Evolutionary conservation across 1,140 invertebrate species (phyloP), one percentile per base, ranked within the genome.

Genomic region (Aphis craccivora): DNA sequence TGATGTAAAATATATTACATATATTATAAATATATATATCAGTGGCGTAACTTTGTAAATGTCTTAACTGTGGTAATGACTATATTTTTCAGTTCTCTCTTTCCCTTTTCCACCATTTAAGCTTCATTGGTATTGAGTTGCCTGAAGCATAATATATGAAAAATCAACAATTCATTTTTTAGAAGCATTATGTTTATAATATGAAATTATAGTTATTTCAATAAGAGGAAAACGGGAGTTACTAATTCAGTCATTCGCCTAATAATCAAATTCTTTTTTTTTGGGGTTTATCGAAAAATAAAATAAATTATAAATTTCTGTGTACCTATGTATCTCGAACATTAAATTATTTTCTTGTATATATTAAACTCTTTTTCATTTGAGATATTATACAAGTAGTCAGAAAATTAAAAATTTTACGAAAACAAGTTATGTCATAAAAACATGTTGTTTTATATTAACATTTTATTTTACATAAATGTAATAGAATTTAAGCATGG

Each of bases 51-150:
- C 30, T 76, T 76, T 14, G 60, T 0, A 76, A 11, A n/a, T 76
- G 5, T 76, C 60, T 76, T 35, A 22, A 11, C 30, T 76, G 0
- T 30, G 30, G 4, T 67, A 18, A 14, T 76, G 60, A 76, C 14
- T 30, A 40, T 3, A 40, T n/a, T 76, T n/a, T n/a, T 76, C n/a
- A 76, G 60, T 76, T 76, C 60, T 14, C n/a, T 76, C 4, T 76
- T 67, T 76, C 30, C 14, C 60, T 76, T 76, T 6, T 23, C 4
- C 60, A n/a, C 4, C 14, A 3, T 76, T 30, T 20, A 35, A 76
- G n/a, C 11, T 0, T 6, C 11, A 0, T 6, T 6, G n/a, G 0
- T 67, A 76, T n/a, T n/a, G 11, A 14, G 14, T n/a, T 4, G 3
- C 60, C 60, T n/a, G 5, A 8, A 45, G 11, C 7, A 45, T 6